These are phyloP conservation scores for Artibeus jamaicensis DNA, from an alignment of 2,797 vertebrate species.

Conservation along the genomic window DNA sequence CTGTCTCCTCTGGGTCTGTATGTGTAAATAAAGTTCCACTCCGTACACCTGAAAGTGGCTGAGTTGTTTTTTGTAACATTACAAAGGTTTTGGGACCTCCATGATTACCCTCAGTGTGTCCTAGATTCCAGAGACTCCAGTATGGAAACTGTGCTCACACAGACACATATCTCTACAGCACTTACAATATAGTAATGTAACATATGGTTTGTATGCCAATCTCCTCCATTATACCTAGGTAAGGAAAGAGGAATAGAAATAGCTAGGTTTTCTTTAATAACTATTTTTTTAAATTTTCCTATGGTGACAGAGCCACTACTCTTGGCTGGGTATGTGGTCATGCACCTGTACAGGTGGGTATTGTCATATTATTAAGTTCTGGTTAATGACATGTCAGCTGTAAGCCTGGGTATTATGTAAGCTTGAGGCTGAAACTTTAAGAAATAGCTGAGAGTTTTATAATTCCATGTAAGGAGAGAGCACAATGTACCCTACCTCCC, in stretches of 20 bases:
- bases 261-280: neutral
- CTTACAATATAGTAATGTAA: neutral
- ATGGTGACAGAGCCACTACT: neutral
- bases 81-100: neutral
- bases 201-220: neutral
- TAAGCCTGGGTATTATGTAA: neutral
- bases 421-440: neutral
- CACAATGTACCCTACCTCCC: neutral
- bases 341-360: neutral
- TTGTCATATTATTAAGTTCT: neutral
- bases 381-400: neutral
- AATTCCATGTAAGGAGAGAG: neutral
- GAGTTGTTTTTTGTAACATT: too few relatives aligned
- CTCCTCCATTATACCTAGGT: neutral
- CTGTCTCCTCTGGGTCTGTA: too few relatives aligned
- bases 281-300: neutral
- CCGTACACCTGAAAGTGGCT: too few relatives aligned
- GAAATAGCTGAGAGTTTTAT: neutral
- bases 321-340: neutral
- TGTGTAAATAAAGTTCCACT: too few relatives aligned
- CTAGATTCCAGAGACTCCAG: neutral
- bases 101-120: neutral
- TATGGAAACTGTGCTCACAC: neutral
- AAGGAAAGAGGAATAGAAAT: neutral
- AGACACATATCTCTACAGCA: neutral